Evolutionary conservation across 2,797 vertebrate genomes (phyloP), one percentile per base, ranked within the genome.

Genomic region (Knipowitschia caucasica): DNA sequence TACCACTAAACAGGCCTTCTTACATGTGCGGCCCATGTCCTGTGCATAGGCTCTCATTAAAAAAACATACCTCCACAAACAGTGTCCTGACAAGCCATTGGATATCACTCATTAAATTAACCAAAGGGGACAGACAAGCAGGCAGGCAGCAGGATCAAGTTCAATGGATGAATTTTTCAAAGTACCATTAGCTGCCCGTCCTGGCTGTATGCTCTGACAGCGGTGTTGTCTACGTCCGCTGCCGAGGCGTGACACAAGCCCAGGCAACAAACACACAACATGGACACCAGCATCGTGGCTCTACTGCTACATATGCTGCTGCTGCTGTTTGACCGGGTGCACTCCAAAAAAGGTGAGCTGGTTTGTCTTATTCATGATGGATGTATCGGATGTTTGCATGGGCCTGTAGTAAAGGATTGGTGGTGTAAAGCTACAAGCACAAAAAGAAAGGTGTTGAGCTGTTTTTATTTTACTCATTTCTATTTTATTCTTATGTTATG

Each of bases 71-170:
- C 85, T 83, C 85, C 88, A 85, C 80, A 82, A 87, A 88, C 82
- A 78, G 68, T 77, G 82, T 88, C 89, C 90, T 84, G 88, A 92
- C 89, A 90, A 89, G 86, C 80, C 88, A 95, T 86, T 86, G 87
- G 93, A 93, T 94, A 92, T 78, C 81, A 85, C 89, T 93, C 94
- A 93, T 97, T 91, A 92, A 94, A 94, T 92, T 84, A 88, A 94
- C 87, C 60, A 71, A 84, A 86, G 86, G 86, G 86, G 44, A n/a
- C n/a, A n/a, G 44, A 29, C 26, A 46, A 10, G 15, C 15, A 6
- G 43, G 89, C 86, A 80, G 71, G 78, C 9, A 67, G 44, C 38
- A 62, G 69, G 88, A 89, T 98, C 92, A 51, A 80, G 73, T 99
- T 97, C 81, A 91, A 89, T 33, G 12, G 12, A 90, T 96, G 74